Conservation (phyloP, 2,113 vertebrate species). For the Theristicus caerulescens region DNA sequence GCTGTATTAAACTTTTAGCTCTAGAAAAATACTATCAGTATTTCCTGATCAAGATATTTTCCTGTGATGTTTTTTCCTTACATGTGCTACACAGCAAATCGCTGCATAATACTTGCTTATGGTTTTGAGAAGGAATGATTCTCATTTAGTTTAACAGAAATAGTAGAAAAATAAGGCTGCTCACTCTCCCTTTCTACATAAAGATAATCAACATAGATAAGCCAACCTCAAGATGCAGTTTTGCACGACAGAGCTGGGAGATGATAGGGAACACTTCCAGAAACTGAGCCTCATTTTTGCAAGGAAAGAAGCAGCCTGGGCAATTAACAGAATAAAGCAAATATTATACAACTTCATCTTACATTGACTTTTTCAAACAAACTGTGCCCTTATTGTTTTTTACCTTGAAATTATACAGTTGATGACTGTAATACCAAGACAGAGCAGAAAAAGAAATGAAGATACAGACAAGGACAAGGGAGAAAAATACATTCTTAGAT, state of each 20-base stretch:
- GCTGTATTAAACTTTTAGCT: background rate
- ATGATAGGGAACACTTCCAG: background rate
- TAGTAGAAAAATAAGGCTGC: background rate
- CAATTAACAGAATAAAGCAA: background rate
- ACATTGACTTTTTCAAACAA: background rate
- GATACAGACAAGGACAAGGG: background rate
- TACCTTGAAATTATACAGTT: background rate
- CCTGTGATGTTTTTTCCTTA: background rate
- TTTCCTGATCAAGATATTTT: background rate
- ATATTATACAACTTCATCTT: background rate
- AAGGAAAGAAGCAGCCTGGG: background rate
- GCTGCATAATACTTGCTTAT: background rate
- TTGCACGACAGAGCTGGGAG: background rate
- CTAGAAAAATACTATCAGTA: background rate
- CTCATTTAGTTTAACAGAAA: background rate
- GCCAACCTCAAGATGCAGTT: background rate
- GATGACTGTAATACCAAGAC: background rate
- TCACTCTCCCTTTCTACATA: background rate
- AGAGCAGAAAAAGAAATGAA: background rate
- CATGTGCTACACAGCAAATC: background rate
- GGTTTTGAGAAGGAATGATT: background rate
- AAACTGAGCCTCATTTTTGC: background rate
- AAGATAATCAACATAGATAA: background rate
- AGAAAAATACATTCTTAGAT: background rate
- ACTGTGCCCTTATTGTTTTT: background rate